phyloP scores from a whole-genome alignment of 1,140 invertebrate species.

The Aphaenogaster ashmeadi region DNA sequence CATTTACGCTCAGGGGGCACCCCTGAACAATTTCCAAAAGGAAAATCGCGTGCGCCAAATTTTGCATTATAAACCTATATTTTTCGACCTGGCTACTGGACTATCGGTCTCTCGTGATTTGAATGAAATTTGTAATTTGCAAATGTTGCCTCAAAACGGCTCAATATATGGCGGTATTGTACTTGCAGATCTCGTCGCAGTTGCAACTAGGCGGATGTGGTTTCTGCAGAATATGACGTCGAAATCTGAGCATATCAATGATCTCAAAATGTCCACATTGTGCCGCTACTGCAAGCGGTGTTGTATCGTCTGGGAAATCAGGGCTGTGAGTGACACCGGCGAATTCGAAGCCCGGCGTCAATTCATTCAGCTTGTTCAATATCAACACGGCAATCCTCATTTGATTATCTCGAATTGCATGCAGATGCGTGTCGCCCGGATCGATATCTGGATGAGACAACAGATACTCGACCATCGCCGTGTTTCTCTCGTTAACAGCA shows the following conservation, averaged over 20 bases:
- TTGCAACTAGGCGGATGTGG: slow-evolving; percentile 90
- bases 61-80: no score
- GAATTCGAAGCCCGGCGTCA: slow-evolving; percentile 86
- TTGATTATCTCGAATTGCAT: slow-evolving; percentile 87
- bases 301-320: slow-evolving; percentile 91
- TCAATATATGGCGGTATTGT: slow-evolving; percentile 57
- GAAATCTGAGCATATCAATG: slow-evolving; percentile 89
- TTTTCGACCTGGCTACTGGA: no score
- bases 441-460: slow-evolving; percentile 86
- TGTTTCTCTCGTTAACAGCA: slow-evolving; percentile 86
- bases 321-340: slow-evolving; percentile 86
- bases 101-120: no score
- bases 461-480: slow-evolving; percentile 88
- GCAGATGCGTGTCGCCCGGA: slow-evolving; percentile 87
- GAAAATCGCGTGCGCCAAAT: no score
- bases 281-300: slow-evolving; percentile 91
- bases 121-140: neutral
- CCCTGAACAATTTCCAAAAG: no score
- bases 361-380: slow-evolving; percentile 85
- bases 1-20: no score
- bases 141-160: neutral
- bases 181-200: slow-evolving; percentile 88
- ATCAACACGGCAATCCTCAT: slow-evolving; percentile 85
- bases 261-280: slow-evolving; percentile 91
- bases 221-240: slow-evolving; percentile 86